These are phyloP conservation scores for Cacoxenus indagator DNA, from an alignment of 2,888 invertebrate species.

Conservation along the genomic window DNA sequence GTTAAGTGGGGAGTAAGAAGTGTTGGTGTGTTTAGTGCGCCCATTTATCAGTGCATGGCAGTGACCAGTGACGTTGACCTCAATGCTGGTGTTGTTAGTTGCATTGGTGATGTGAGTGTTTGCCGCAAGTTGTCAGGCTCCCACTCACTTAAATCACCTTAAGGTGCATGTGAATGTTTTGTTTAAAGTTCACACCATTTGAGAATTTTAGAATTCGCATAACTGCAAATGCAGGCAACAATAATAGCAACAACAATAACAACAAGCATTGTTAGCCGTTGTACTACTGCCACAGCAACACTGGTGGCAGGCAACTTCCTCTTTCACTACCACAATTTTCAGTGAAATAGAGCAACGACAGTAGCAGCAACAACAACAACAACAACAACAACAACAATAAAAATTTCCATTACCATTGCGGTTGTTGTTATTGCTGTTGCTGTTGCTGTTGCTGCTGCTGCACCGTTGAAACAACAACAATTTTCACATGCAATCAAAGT, in stretches of 20 bases:
- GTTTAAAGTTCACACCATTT: slow-evolving; percentile 51
- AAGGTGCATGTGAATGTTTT: slow-evolving; percentile 46
- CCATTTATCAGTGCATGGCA: background rate
- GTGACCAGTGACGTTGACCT: slow-evolving; percentile 18
- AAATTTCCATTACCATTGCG: background rate
- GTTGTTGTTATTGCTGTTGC: background rate
- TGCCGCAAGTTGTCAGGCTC: slow-evolving; percentile 17
- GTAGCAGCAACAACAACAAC: slow-evolving; percentile 23
- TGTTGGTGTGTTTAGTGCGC: no score
- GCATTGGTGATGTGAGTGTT: background rate
- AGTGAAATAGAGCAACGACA: slow-evolving; percentile 29
- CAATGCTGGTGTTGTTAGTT: background rate
- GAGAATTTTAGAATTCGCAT: slow-evolving; percentile 51
- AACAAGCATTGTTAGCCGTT: slow-evolving; percentile 3
- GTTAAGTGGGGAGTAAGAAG: no score
- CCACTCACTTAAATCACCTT: slow-evolving; percentile 26
- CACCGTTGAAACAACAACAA: slow-evolving; percentile 17
- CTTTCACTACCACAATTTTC: background rate
- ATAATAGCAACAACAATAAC: slow-evolving; percentile 26
- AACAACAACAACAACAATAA: background rate
- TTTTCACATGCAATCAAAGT: slow-evolving; percentile 55
- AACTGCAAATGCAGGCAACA: slow-evolving; percentile 55
- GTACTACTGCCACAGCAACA: background rate
- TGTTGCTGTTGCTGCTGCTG: background rate
- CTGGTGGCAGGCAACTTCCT: background rate